phyloP scores from a whole-genome alignment of 2,888 invertebrate genomes.

The Osmoderma eremita region DNA sequence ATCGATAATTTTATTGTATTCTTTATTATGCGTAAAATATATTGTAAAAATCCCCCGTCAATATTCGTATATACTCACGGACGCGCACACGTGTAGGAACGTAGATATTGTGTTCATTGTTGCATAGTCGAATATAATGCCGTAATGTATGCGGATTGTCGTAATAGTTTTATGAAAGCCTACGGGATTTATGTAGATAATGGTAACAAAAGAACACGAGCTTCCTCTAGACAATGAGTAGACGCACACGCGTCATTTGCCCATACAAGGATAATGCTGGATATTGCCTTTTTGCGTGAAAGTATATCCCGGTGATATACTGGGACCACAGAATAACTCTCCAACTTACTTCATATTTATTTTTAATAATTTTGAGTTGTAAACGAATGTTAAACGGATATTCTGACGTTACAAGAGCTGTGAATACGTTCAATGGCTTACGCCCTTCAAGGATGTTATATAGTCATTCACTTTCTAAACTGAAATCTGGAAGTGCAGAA shows the following conservation, averaged over 20 bases:
- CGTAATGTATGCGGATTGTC: constrained; percentile 54
- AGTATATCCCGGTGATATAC: background rate
- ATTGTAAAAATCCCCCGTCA: constrained; percentile 47
- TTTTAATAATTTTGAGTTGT: too few species aligned
- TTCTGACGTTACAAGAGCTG: too few species aligned
- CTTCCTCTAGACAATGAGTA: constrained; percentile 52
- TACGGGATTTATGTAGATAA: constrained; percentile 56
- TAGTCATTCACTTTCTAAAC: too few species aligned
- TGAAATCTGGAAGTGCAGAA: too few species aligned
- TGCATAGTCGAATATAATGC: constrained; percentile 47
- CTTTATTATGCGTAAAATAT: constrained; percentile 51
- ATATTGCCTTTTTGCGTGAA: background rate
- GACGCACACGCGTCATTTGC: constrained; percentile 48
- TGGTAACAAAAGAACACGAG: constrained; percentile 55
- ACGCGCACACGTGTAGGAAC: background rate
- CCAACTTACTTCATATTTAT: too few species aligned
- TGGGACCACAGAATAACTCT: background rate
- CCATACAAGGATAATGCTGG: constrained; percentile 11
- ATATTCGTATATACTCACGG: constrained; percentile 16
- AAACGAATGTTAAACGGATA: too few species aligned
- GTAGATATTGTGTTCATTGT: constrained; percentile 50
- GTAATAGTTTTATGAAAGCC: constrained; percentile 56
- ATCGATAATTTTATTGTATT: constrained; percentile 39
- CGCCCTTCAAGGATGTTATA: too few species aligned
- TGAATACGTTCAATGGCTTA: too few species aligned